phyloP scores from a whole-genome alignment of 2,888 invertebrate species.

The Pherbina coryleti region DNA sequence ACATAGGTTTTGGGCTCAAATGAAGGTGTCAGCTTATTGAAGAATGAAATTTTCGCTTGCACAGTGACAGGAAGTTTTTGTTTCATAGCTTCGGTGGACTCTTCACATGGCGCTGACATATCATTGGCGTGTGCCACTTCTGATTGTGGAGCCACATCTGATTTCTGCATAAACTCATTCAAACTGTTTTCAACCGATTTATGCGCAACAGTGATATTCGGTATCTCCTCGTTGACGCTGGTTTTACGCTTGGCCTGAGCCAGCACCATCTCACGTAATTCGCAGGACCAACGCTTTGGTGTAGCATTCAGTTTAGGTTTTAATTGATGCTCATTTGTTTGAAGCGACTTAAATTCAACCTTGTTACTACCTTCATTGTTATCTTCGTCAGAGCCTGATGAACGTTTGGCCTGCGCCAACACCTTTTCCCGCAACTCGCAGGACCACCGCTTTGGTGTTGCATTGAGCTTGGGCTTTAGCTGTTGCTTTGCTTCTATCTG shows the following conservation, averaged over 20 bases:
- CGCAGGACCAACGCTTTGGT: conserved; percentile 53
- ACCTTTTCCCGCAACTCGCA: conserved; percentile 56
- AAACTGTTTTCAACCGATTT: not conserved
- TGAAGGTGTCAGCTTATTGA: conserved; percentile 56
- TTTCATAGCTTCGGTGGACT: not conserved
- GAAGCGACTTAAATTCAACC: not conserved
- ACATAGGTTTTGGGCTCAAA: conserved; percentile 48
- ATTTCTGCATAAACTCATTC: not conserved
- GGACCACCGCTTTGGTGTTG: conserved; percentile 54
- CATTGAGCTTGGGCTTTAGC: conserved; percentile 54
- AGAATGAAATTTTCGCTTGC: conserved; percentile 57
- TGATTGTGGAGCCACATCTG: not conserved
- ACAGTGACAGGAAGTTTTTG: conserved; percentile 38
- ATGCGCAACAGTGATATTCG: not conserved
- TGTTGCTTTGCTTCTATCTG: not conserved
- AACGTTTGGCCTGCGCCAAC: conserved; percentile 57
- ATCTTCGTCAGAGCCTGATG: conserved; percentile 50
- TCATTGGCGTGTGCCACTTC: not conserved
- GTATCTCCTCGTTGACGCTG: conserved; percentile 43
- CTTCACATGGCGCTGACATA: not conserved
- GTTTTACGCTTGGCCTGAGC: conserved; percentile 57
- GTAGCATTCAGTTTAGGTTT: conserved; percentile 32
- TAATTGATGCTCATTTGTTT: not conserved
- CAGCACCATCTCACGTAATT: conserved; percentile 55
- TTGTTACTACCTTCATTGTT: conserved; percentile 30